Percentiles rank a stretch among this genome's conserved stretches.
These are phyloP conservation scores for Pseudomyrmex dendroicus DNA, from an alignment of 1,140 invertebrate species.

Conservation along the genomic window DNA sequence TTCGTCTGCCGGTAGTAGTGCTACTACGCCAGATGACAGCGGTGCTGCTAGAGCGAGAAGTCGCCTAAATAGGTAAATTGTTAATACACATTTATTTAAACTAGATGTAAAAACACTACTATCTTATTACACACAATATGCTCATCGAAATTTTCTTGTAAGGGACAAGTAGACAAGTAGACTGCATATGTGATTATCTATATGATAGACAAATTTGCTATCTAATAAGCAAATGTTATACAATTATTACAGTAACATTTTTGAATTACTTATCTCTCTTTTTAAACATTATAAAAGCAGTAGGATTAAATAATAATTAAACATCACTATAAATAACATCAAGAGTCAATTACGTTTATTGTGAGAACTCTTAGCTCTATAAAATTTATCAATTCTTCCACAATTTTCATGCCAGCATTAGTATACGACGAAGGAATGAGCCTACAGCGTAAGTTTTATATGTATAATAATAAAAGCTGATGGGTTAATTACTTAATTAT, in stretches of 20 bases:
- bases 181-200: neutral
- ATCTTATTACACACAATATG: neutral
- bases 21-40: slow-evolving; percentile 80
- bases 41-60: slow-evolving; percentile 81
- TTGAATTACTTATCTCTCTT: neutral
- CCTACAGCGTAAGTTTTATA: slow-evolving; percentile 86
- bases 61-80: slow-evolving; percentile 87
- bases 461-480: slow-evolving; percentile 27
- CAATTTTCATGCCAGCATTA: slow-evolving; percentile 79
- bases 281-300: neutral
- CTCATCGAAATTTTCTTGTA: neutral
- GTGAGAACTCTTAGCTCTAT: neutral
- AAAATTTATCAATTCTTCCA: slow-evolving; percentile 17
- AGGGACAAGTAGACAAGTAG: neutral
- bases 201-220: neutral
- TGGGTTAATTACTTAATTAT: neutral
- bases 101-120: neutral
- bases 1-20: slow-evolving; percentile 77
- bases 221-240: neutral
- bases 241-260: neutral
- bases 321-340: neutral
- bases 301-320: slow-evolving; percentile 2
- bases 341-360: neutral
- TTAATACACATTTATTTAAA: neutral
- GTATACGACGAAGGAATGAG: slow-evolving; percentile 83